Evolutionary conservation across 2,797 vertebrate genomes (phyloP).

Genomic region (Arremon brunneinucha): DNA sequence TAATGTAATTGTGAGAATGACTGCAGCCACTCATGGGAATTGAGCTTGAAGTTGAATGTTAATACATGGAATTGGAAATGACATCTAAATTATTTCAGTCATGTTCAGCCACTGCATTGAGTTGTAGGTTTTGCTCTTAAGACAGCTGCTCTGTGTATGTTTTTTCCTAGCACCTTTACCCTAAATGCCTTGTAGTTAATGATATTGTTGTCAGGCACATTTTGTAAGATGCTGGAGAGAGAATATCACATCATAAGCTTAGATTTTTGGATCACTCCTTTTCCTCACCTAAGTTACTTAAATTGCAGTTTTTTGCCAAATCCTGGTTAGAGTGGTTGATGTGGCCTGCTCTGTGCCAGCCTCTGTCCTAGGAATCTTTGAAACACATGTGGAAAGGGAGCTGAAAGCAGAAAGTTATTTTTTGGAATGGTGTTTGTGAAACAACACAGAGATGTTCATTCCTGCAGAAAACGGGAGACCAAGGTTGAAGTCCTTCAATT

Average conservation of each 20-base stretch:
- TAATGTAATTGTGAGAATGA: neutral
- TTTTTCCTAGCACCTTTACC: neutral
- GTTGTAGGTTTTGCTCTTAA: neutral
- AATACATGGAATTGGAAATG: neutral
- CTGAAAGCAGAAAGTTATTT: neutral
- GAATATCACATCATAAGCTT: neutral
- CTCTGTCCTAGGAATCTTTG: neutral
- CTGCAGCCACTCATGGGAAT: neutral
- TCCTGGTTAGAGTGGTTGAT: neutral
- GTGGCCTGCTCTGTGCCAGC: neutral
- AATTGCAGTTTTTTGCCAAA: neutral
- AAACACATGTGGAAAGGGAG: fast-evolving
- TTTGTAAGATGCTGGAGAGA: neutral
- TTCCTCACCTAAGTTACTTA: neutral
- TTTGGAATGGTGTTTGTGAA: neutral
- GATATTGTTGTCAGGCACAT: neutral
- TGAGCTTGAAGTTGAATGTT: neutral
- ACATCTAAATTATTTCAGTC: neutral
- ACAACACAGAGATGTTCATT: neutral
- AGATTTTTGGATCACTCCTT: neutral
- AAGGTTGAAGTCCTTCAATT: neutral
- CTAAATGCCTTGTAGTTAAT: neutral
- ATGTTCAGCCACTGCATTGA: neutral
- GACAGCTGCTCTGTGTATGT: neutral
- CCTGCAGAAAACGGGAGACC: neutral